Evolutionary conservation across 1,140 invertebrate species (phyloP), one percentile per base, ranked within the genome.

Genomic region (Holcopasites calliopsidis): DNA sequence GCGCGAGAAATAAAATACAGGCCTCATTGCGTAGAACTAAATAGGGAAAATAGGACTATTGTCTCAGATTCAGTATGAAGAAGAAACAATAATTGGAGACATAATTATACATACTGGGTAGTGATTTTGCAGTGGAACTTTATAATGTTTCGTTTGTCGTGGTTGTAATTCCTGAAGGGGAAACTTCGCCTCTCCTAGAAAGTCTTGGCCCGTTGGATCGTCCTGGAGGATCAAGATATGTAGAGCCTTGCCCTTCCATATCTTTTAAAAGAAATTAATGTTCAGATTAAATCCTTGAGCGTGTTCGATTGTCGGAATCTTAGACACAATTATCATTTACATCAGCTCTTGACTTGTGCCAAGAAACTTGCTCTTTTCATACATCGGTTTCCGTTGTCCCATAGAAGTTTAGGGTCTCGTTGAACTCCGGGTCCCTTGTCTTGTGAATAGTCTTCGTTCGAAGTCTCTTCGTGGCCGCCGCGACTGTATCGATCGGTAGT

Each of bases 361-460:
- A 47, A 47, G 8, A 21, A 16, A 47, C 42, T 62, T 31, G 7
- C 16, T 35, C 26, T 38, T 21, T 71, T 38, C 70, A 83, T 86
- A 97, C 92, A 90, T 98, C 95, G 62, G 95, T 94, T 84, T 96
- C 95, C 55, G 94, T 96, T 42, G 98, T 94, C 57, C 97, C 97
- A 86, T 97, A 96, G 90, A 98, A 98, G 57, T 96, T 96, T 7
- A 98, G 90, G 0, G 95, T 97, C 91, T 99, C 97, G 89, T 98
- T 97, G 92, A 97, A 99, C 89, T 98, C 97, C 0, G 98, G 97
- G 92, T 98, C 97, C 81, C 97, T 93, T 0, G 96, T 98, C 90
- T 97, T 98, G 89, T 97, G 96, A 0, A 98, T 95, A 0, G 97
- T 98, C 90, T 97, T 97, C 0, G 96, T 98, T 57, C 96, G 92